Conservation (phyloP, 92 coral and sea anemone species). For the Umimayanthus kanabou region DNA sequence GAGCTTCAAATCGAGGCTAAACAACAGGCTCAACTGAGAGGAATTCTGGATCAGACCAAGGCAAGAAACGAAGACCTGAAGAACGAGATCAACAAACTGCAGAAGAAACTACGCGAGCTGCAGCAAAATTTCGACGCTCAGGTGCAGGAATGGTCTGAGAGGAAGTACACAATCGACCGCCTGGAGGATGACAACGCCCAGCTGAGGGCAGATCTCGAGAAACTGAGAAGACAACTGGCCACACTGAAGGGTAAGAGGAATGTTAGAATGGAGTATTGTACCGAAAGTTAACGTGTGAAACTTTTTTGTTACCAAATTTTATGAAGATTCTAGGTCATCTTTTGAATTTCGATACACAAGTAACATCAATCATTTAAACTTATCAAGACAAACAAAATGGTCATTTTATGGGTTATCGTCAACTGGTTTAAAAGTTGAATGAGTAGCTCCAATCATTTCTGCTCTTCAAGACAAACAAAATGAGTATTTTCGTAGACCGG, state of each 20-base stretch:
- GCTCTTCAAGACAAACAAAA: no score
- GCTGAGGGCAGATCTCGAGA: constrained; percentile 66
- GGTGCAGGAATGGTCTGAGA: constrained; percentile 85
- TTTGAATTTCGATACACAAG: no score
- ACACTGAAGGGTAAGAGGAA: constrained; percentile 46
- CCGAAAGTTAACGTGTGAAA: no score
- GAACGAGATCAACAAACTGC: constrained; percentile 86
- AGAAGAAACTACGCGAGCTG: constrained; percentile 90
- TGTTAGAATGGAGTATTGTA: neutral
- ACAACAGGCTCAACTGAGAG: constrained; percentile 94
- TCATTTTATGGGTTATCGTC: no score
- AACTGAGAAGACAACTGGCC: constrained; percentile 82
- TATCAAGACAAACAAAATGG: no score
- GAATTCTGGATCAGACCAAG: constrained; percentile 84
- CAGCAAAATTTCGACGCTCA: constrained; percentile 88
- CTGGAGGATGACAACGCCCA: constrained; percentile 81
- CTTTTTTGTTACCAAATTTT: no score
- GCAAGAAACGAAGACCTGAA: constrained; percentile 87
- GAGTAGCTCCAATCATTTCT: no score
- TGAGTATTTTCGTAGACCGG: no score
- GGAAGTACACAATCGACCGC: constrained; percentile 91
- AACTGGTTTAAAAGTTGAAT: no score
- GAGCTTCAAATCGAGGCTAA: constrained; percentile 96
- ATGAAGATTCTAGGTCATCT: no score
- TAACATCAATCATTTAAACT: no score